Percentiles rank a stretch among this genome's conserved stretches.
phyloP scores from a whole-genome alignment of 2,888 invertebrate genomes.

The Acanthoscelides obtectus region DNA sequence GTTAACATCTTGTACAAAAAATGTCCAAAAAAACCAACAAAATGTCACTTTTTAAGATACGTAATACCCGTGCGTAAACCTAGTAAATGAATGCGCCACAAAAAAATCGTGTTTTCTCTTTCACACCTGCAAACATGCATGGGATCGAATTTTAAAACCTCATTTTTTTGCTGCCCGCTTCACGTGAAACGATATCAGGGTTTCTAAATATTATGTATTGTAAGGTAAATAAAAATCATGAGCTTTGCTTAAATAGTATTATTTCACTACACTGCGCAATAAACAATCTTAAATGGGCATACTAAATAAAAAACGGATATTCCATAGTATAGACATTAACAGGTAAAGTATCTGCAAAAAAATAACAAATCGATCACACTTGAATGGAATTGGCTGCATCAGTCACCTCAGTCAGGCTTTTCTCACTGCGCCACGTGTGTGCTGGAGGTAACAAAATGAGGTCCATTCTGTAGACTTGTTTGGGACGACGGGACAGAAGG shows the following conservation, averaged over 20 bases:
- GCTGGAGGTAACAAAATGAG: slow-evolving; percentile 29
- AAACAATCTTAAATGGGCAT: background rate
- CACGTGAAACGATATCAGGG: too few relatives aligned
- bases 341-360: background rate
- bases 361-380: background rate
- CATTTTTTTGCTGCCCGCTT: too few relatives aligned
- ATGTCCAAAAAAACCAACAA: too few relatives aligned
- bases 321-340: background rate
- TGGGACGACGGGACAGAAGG: slow-evolving; percentile 13
- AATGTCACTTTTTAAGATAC: too few relatives aligned
- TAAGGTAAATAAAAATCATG: background rate
- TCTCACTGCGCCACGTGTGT: slow-evolving; percentile 30
- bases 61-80: too few relatives aligned
- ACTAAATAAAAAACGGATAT: background rate
- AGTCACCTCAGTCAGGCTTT: background rate
- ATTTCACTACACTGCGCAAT: background rate
- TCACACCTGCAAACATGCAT: too few relatives aligned
- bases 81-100: too few relatives aligned
- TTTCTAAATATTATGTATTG: too few relatives aligned
- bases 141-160: too few relatives aligned
- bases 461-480: slow-evolving; percentile 25
- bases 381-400: background rate
- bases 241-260: background rate
- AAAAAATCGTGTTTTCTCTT: too few relatives aligned
- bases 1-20: too few relatives aligned